These are phyloP conservation scores for Oxytorus armatus DNA, from an alignment of 2,888 invertebrate genomes.

Conservation along the genomic window DNA sequence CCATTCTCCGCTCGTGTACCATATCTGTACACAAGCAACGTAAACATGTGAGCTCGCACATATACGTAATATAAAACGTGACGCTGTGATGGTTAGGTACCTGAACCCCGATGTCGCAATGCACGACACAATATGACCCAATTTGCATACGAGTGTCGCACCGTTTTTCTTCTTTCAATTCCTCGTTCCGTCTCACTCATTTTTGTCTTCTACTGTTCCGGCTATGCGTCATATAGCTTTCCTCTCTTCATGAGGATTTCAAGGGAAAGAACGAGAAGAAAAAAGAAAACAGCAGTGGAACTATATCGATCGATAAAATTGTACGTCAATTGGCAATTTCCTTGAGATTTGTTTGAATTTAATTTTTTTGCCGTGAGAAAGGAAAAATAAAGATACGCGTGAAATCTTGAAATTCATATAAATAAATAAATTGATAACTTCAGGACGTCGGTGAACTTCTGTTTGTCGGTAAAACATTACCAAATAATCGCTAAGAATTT, in stretches of 20 bases:
- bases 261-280: conserved; percentile 22
- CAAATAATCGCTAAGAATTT: background rate
- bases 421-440: background rate
- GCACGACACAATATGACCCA: conserved; percentile 80
- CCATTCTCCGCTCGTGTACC: background rate
- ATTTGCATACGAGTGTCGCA: conserved; percentile 79
- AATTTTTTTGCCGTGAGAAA: background rate
- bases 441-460: too few species aligned
- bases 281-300: background rate
- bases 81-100: conserved; percentile 53
- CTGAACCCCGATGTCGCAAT: conserved; percentile 72
- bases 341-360: background rate
- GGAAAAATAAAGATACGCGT: background rate
- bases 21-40: conserved; percentile 16
- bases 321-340: background rate
- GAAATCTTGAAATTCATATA: background rate
- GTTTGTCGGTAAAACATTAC: background rate
- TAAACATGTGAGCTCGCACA: conserved; percentile 32
- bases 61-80: conserved; percentile 55
- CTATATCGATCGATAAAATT: conserved; percentile 25
- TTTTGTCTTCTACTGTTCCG: conserved; percentile 43
- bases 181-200: conserved; percentile 68
- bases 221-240: conserved; percentile 11
- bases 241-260: conserved; percentile 15
- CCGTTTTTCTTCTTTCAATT: conserved; percentile 61